These are phyloP conservation scores for Spilosoma lubricipeda DNA, from an alignment of 2,888 invertebrate genomes.

Conservation along the genomic window DNA sequence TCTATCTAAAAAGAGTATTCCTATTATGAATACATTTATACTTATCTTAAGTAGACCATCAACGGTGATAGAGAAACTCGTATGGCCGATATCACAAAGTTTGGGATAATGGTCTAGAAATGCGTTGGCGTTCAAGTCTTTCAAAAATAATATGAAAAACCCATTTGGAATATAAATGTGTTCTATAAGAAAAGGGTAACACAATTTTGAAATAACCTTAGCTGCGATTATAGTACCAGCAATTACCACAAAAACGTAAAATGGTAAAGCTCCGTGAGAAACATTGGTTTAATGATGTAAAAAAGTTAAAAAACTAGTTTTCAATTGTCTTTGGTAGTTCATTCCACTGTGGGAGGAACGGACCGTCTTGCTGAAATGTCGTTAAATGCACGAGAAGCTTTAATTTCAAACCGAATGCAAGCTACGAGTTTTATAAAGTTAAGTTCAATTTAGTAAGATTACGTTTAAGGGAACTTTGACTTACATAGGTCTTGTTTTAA, in stretches of 20 bases:
- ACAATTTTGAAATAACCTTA: not conserved
- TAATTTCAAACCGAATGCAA: constrained; percentile 20
- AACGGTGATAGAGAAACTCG: too few species aligned
- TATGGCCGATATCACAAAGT: not conserved
- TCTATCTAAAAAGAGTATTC: too few species aligned
- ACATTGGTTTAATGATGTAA: not conserved
- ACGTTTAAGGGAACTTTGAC: not conserved
- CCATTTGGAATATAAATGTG: too few species aligned
- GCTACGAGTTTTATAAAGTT: not conserved
- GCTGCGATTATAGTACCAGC: not conserved
- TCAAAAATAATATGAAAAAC: too few species aligned
- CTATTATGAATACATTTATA: not conserved
- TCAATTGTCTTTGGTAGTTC: constrained; percentile 32
- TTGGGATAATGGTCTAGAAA: not conserved
- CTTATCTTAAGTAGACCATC: too few species aligned
- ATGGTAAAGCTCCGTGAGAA: not conserved
- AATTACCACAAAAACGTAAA: not conserved
- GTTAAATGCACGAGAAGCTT: constrained; percentile 29
- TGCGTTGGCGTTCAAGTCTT: not conserved
- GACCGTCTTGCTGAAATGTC: constrained; percentile 28
- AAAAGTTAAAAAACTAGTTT: constrained; percentile 36
- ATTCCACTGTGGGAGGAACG: constrained; percentile 23
- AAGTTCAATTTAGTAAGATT: not conserved
- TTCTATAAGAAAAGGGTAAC: too few species aligned
- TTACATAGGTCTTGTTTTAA: not conserved